Evolutionary conservation across 2,888 invertebrate species (phyloP).

Genomic region (Orchesella flavescens): DNA sequence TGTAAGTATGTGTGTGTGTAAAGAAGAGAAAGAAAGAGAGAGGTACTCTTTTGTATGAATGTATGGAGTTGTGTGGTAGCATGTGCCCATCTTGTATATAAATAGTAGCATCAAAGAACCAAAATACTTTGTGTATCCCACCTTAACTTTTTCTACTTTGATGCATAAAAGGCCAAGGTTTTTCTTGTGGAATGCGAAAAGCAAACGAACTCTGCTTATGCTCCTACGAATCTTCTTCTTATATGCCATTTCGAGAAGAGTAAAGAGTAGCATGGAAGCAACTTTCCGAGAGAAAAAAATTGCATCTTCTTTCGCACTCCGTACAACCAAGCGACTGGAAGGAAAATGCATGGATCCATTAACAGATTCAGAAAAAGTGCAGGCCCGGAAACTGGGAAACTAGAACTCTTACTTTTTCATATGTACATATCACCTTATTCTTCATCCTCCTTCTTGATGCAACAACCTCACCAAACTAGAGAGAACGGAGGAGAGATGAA

Average conservation of each 20-base stretch:
- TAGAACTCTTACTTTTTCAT: conserved; percentile 21
- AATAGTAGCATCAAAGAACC: neutral
- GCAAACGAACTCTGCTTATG: neutral
- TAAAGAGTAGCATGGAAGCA: too few species aligned
- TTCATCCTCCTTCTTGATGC: neutral
- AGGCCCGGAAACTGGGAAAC: conserved; percentile 23
- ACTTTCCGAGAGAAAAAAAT: too few species aligned
- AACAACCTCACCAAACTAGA: neutral
- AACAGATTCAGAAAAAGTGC: neutral
- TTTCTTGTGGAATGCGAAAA: neutral
- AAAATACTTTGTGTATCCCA: neutral
- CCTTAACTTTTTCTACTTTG: neutral
- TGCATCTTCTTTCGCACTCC: too few species aligned
- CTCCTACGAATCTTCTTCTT: neutral
- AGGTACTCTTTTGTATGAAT: too few species aligned
- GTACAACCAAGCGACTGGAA: too few species aligned
- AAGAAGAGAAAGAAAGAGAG: too few species aligned
- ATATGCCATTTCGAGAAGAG: too few species aligned
- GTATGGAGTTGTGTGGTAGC: too few species aligned
- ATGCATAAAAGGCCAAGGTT: conserved; percentile 47
- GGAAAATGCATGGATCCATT: neutral
- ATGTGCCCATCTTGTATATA: neutral
- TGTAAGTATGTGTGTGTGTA: too few species aligned
- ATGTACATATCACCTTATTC: too few species aligned
- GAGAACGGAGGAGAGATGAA: neutral